Evolutionary conservation across 2,888 invertebrate species (phyloP).

Genomic region (Melanostoma mellinum): DNA sequence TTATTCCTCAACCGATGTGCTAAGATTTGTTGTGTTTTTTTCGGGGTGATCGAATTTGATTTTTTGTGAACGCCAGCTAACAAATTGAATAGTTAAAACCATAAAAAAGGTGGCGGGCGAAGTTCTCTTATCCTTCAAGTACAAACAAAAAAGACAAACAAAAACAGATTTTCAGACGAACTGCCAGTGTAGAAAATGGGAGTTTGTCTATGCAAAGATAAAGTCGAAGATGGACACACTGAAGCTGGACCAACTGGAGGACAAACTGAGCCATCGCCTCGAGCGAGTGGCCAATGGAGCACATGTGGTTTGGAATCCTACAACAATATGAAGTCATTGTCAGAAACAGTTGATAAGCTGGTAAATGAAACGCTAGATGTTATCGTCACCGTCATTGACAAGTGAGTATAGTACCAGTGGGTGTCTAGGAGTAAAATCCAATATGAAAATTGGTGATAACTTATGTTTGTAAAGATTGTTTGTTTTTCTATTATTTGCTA

Average conservation of each 20-base stretch:
- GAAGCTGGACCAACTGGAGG: slow-evolving; percentile 78
- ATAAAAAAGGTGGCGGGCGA: slow-evolving; percentile 17
- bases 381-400: slow-evolving; percentile 92
- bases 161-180: too few species aligned
- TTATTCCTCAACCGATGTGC: too few species aligned
- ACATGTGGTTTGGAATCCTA: slow-evolving; percentile 66
- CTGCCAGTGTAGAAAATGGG: slow-evolving; percentile 84
- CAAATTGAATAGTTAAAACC: neutral
- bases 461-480: too few species aligned
- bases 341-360: slow-evolving; percentile 86
- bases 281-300: slow-evolving; percentile 73
- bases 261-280: slow-evolving; percentile 74
- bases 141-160: neutral
- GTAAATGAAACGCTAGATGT: slow-evolving; percentile 91
- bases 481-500: too few species aligned
- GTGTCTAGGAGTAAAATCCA: neutral
- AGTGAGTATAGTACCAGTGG: slow-evolving; percentile 84
- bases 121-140: slow-evolving; percentile 24
- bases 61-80: slow-evolving; percentile 3
- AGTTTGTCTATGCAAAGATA: slow-evolving; percentile 89
- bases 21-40: too few species aligned
- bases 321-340: slow-evolving; percentile 77
- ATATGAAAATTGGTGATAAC: neutral
- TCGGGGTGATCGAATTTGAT: too few species aligned
- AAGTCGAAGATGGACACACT: slow-evolving; percentile 83